A percentile compares a stretch with the other conserved stretches of the same genome.
These are phyloP conservation scores for Ligdia adustata DNA, from an alignment of 2,888 invertebrate genomes.

Conservation along the genomic window DNA sequence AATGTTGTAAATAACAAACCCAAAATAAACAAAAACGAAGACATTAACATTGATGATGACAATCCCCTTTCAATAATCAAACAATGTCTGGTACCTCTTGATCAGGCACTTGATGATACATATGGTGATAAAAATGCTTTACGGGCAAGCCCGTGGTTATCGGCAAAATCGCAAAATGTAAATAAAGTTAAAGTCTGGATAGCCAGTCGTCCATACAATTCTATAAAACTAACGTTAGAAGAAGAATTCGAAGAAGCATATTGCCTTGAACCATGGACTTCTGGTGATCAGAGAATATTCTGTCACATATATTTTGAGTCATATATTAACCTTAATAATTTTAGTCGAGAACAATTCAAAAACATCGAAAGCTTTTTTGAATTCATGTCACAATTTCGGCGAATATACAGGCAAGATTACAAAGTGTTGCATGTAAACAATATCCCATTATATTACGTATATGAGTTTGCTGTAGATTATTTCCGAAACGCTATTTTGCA, in stretches of 20 bases:
- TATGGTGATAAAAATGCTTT: too few species aligned
- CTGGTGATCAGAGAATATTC: background rate
- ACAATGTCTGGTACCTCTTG: too few species aligned
- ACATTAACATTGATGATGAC: too few species aligned
- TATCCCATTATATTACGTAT: background rate
- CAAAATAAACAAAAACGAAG: too few species aligned
- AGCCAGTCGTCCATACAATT: constrained; percentile 6
- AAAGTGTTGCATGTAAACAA: background rate
- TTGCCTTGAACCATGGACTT: background rate
- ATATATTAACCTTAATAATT: background rate
- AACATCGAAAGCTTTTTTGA: constrained; percentile 7
- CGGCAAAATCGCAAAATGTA: background rate
- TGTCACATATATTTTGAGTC: constrained; percentile 5
- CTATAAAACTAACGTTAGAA: background rate
- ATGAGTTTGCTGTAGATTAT: constrained; percentile 5
- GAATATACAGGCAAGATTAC: background rate
- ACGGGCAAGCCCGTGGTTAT: background rate
- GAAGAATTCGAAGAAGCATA: background rate
- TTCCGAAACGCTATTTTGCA: constrained; percentile 5
- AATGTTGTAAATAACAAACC: background rate
- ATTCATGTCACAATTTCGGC: constrained; percentile 8
- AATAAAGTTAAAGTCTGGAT: constrained; percentile 4
- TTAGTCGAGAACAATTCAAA: constrained; percentile 2
- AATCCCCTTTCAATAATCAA: too few species aligned
- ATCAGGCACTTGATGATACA: too few species aligned